Base-by-base conservation (phyloP, 2,113 vertebrate genomes). In the Narcine bancroftii region DNA sequence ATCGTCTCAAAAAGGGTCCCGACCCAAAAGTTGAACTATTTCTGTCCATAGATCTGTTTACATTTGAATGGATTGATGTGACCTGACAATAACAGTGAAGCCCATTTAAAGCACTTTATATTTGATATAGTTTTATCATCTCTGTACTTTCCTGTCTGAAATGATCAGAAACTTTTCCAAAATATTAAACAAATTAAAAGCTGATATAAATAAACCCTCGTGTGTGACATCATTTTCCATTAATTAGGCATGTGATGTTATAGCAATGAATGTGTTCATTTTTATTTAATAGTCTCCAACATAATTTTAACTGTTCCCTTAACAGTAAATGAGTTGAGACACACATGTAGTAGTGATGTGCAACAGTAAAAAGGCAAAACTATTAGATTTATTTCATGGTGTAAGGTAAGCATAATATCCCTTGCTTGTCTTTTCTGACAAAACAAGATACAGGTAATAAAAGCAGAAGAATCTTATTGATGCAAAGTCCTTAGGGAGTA, bases 311-410 rank as follows among this genome's bases (percentile, higher is more conserved):
- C 26, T 45, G 11, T 15, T 29, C 9, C 6, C 36, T 45, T 1
- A 91, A 91, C 45, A 26, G 42, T 45, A 15, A 65, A 69, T 47
- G 29, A 2, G 26, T 69, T 21, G 24, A 33, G 45, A 47, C 39
- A 45, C 45, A 17, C 65, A 89, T 65, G 60, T 6, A 6, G 39
- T 39, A 91, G 13, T 69, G 11, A 91, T 24, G 33, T 33, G 10
- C 33, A 69, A 69, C 69, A 91, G 65, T 47, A 29, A 69, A 69
- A 69, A 69, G 63, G 21, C 39, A 33, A 87, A 50, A 47, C 39
- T 69, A 91, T 91, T 91, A 91, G 89, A 29, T 91, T 42, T 91
- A 65, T 69, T 91, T 69, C 36, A 91, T 89, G 85, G 63, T 47
- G 39, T 69, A 65, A 69, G 65, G 63, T 13, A 91, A 91, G 63